Percentiles rank a stretch among this genome's conserved stretches.
Conservation (phyloP, 2,888 invertebrate species). For the Torymus aiolomorphi region DNA sequence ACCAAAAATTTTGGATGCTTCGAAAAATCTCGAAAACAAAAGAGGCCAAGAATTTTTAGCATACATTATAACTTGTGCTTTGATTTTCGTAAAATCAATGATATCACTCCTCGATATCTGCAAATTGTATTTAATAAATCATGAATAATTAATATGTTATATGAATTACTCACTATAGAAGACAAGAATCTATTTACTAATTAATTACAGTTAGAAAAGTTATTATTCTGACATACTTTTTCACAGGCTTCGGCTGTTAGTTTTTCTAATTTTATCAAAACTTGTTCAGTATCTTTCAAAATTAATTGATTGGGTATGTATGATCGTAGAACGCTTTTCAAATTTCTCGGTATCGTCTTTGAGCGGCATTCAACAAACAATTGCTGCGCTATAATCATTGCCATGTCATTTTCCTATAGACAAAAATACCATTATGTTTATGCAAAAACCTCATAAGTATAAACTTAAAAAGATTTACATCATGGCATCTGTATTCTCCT, state of each 20-base stretch:
- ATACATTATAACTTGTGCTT: slow-evolving; percentile 93
- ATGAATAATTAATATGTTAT: too few relatives aligned
- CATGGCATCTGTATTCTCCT: slow-evolving; percentile 92
- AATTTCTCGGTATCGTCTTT: slow-evolving; percentile 81
- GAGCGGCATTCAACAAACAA: slow-evolving; percentile 90
- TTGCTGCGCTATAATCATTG: slow-evolving; percentile 92
- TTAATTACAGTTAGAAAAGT: too few relatives aligned
- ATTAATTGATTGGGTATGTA: slow-evolving; percentile 89
- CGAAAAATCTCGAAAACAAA: slow-evolving; percentile 94
- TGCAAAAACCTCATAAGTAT: not conserved
- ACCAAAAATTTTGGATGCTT: slow-evolving; percentile 88
- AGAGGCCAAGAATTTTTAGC: slow-evolving; percentile 96
- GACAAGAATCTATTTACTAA: too few relatives aligned
- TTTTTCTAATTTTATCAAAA: slow-evolving; percentile 84
- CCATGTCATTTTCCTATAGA: slow-evolving; percentile 86
- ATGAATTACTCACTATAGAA: too few relatives aligned
- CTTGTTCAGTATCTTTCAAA: slow-evolving; percentile 77
- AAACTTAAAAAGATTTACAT: slow-evolving; percentile 63
- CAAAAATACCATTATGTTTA: slow-evolving; percentile 14
- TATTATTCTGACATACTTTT: slow-evolving; percentile 68
- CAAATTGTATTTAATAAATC: too few relatives aligned
- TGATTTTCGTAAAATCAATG: slow-evolving; percentile 83
- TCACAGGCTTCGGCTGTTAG: slow-evolving; percentile 84
- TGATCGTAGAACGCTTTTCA: slow-evolving; percentile 84
- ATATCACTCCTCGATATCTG: slow-evolving; percentile 72